phyloP scores from a whole-genome alignment of 2,113 vertebrate genomes.

The Burhinus bistriatus region DNA sequence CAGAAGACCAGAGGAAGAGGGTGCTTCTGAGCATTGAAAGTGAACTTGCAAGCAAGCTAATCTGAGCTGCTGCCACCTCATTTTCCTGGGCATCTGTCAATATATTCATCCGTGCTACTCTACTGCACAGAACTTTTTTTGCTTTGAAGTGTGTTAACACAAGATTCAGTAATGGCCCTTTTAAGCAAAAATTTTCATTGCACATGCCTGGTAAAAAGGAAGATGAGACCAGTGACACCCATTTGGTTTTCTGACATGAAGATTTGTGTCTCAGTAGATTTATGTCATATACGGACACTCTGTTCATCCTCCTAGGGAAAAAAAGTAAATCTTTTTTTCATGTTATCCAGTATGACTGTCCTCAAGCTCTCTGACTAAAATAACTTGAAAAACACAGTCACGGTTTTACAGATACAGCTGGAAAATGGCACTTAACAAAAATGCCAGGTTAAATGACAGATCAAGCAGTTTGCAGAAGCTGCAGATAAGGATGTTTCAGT shows the following conservation, averaged over 20 bases:
- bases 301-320: neutral
- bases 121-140: neutral
- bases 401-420: neutral
- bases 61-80: neutral
- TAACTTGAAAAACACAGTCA: neutral
- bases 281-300: neutral
- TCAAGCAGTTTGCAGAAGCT: neutral
- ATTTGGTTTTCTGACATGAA: neutral
- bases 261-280: neutral
- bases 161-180: neutral
- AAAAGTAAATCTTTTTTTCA: neutral
- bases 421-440: neutral
- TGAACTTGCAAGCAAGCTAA: neutral
- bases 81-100: neutral
- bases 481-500: neutral
- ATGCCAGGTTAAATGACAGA: neutral
- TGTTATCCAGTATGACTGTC: neutral
- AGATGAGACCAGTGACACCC: neutral
- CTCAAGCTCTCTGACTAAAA: neutral
- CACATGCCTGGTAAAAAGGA: neutral
- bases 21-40: neutral
- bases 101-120: neutral
- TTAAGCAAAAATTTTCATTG: neutral
- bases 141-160: neutral
- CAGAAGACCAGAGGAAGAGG: neutral